Evolutionary conservation across 1,140 invertebrate species (phyloP).

Genomic region (Drosophila asahinai): DNA sequence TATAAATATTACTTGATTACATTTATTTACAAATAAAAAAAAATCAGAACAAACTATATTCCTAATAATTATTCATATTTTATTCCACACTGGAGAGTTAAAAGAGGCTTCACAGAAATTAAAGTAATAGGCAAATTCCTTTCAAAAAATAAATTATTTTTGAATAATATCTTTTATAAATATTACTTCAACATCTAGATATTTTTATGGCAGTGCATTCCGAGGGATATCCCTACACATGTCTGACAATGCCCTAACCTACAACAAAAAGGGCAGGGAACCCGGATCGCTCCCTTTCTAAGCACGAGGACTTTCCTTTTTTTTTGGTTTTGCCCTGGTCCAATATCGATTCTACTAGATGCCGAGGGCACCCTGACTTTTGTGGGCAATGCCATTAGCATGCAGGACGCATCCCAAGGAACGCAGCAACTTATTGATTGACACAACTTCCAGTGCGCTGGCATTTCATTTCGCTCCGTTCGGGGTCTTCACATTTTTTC

Average conservation of each 20-base stretch:
- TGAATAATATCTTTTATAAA: too few relatives aligned
- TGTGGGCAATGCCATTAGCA: slow-evolving; percentile 61
- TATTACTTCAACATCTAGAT: too few relatives aligned
- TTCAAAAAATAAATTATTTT: too few relatives aligned
- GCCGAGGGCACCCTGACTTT: slow-evolving; percentile 15
- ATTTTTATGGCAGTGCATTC: slow-evolving; percentile 6
- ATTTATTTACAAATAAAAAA: too few relatives aligned
- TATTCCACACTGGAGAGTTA: too few relatives aligned
- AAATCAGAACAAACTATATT: too few relatives aligned
- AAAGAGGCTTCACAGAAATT: too few relatives aligned
- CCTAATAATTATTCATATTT: too few relatives aligned
- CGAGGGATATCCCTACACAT: slow-evolving; percentile 22
- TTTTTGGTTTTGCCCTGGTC: slow-evolving; percentile 9
- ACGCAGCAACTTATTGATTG: slow-evolving; percentile 81
- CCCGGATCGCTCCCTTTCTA: not conserved
- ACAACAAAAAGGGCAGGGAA: slow-evolving; percentile 15
- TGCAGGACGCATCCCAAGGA: slow-evolving; percentile 71
- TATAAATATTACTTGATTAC: too few relatives aligned
- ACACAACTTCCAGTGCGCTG: slow-evolving; percentile 78
- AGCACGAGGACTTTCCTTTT: slow-evolving; percentile 40
- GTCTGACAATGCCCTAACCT: slow-evolving; percentile 36
- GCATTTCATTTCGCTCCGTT: slow-evolving; percentile 52
- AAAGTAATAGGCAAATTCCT: too few relatives aligned
- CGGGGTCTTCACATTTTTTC: slow-evolving; percentile 60
- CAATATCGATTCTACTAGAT: slow-evolving; percentile 40